Percentiles rank a stretch among this genome's conserved stretches.
phyloP scores from a whole-genome alignment of 1,140 invertebrate species.

The Harpegnathos saltator region DNA sequence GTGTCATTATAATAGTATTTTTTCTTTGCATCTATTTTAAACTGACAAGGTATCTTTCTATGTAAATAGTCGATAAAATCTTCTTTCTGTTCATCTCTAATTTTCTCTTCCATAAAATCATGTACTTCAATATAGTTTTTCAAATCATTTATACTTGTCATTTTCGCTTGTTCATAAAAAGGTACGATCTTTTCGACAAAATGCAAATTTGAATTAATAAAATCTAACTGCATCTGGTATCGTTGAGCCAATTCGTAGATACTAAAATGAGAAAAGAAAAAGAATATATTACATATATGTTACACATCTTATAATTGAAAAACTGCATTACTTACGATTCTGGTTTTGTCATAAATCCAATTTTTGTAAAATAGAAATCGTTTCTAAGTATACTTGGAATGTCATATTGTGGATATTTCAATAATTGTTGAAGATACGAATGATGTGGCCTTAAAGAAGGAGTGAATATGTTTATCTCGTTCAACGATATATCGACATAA shows the following conservation, averaged over 20 bases:
- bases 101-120: conserved; percentile 12
- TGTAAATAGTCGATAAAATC: conserved; percentile 77
- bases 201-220: conserved; percentile 76
- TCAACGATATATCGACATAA: conserved; percentile 43
- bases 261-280: conserved; percentile 70
- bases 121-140: conserved; percentile 63
- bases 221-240: conserved; percentile 73
- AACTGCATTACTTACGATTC: conserved; percentile 76
- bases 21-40: conserved; percentile 75
- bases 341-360: conserved; percentile 79
- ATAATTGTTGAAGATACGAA: conserved; percentile 79
- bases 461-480: conserved; percentile 72
- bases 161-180: conserved; percentile 69
- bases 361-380: conserved; percentile 78
- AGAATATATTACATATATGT: conserved; percentile 12
- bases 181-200: conserved; percentile 80
- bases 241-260: conserved; percentile 72
- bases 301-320: background rate
- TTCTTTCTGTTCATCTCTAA: conserved; percentile 60
- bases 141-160: conserved; percentile 63
- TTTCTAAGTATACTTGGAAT: conserved; percentile 75
- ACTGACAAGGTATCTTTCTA: conserved; percentile 65
- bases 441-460: conserved; percentile 80
- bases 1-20: conserved; percentile 66
- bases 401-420: conserved; percentile 72